Percentiles rank a stretch among this genome's conserved stretches.
These are phyloP conservation scores for Drosophila macrospina DNA, from an alignment of 2,888 invertebrate genomes.

Conservation along the genomic window DNA sequence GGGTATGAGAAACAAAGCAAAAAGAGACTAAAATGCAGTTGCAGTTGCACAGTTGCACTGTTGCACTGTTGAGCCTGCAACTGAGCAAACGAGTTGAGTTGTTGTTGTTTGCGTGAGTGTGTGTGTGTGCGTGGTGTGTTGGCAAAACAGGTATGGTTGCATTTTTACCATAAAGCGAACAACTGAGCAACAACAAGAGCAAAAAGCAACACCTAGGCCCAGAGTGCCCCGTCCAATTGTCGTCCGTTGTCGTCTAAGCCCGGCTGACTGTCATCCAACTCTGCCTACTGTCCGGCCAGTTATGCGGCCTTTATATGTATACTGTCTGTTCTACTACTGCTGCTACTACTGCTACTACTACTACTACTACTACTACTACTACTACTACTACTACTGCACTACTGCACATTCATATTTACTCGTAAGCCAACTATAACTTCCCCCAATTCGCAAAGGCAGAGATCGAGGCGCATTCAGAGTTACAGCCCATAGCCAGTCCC, in stretches of 20 bases:
- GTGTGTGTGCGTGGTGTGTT: conserved; percentile 52
- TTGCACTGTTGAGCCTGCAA: conserved; percentile 62
- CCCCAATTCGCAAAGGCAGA: conserved; percentile 22
- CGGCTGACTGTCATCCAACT: conserved; percentile 61
- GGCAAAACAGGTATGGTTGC: conserved; percentile 82
- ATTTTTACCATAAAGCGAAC: conserved; percentile 80
- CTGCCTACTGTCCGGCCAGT: conserved; percentile 59
- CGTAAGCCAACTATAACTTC: conserved; percentile 48
- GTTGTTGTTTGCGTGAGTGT: conserved; percentile 31
- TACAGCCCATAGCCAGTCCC: conserved; percentile 24
- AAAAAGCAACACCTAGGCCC: conserved; percentile 79
- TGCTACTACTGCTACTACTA: no score
- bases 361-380: no score
- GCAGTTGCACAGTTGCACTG: conserved; percentile 55
- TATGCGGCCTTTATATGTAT: conserved; percentile 44
- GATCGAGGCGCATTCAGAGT: conserved; percentile 5
- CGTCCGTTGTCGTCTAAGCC: conserved; percentile 57
- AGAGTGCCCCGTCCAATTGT: conserved; percentile 54
- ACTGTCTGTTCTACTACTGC: conserved; percentile 18
- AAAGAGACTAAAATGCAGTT: conserved; percentile 62
- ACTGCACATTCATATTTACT: conserved; percentile 65
- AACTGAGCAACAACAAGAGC: conserved; percentile 53
- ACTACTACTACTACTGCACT: no score
- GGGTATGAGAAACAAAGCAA: conserved; percentile 24
- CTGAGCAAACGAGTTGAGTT: conserved; percentile 65